Evolutionary conservation across 2,797 vertebrate genomes (phyloP).

Genomic region (Darevskia nairensis): DNA sequence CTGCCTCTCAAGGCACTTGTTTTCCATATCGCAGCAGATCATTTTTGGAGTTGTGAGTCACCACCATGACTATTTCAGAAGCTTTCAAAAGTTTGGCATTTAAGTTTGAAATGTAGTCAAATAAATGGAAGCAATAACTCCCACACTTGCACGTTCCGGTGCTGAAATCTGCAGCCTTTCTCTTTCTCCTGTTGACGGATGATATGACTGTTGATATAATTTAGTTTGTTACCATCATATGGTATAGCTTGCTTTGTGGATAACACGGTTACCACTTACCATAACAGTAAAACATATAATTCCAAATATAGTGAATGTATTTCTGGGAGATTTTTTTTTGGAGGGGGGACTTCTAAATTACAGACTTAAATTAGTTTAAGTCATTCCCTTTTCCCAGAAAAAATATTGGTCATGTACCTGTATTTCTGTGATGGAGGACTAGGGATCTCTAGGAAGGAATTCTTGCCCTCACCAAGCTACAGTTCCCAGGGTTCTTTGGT

Average conservation of each 20-base stretch:
- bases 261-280: background rate
- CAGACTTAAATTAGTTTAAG: background rate
- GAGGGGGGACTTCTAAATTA: background rate
- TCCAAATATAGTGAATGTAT: background rate
- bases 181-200: background rate
- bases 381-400: background rate
- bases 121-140: slow-evolving; percentile 10
- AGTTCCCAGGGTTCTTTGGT: background rate
- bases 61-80: slow-evolving; percentile 12
- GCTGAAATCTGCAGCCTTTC: slow-evolving; percentile 14
- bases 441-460: background rate
- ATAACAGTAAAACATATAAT: background rate
- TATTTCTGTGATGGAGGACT: background rate
- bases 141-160: background rate
- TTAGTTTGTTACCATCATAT: background rate
- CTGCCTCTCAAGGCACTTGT: slow-evolving; percentile 46
- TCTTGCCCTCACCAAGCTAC: background rate
- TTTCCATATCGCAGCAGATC: slow-evolving; percentile 23
- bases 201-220: background rate
- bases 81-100: slow-evolving; percentile 52
- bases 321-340: background rate
- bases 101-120: slow-evolving; percentile 30
- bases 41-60: slow-evolving; percentile 25
- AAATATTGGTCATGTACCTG: background rate
- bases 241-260: background rate